Evolutionary conservation across 2,113 vertebrate species (phyloP).

Genomic region (Semnornis frantzii): DNA sequence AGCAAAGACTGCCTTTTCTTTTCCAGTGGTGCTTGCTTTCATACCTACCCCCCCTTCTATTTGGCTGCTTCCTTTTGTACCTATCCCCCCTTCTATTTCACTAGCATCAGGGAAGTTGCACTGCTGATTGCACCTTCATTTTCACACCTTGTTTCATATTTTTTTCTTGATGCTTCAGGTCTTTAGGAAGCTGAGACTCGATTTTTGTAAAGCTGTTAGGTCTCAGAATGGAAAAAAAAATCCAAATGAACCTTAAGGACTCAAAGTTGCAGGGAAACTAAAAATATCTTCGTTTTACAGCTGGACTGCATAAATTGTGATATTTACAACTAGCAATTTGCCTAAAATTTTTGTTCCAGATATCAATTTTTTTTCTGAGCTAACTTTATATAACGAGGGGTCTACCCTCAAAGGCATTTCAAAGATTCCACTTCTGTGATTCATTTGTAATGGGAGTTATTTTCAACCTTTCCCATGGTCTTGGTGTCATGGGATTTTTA

Average conservation of each 20-base stretch:
- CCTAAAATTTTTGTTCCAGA: neutral
- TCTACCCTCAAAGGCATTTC: neutral
- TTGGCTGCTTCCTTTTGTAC: neutral
- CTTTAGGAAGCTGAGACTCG: neutral
- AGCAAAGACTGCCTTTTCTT: neutral
- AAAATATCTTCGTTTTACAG: neutral
- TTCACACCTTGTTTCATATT: neutral
- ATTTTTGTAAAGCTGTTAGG: neutral
- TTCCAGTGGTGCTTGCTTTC: neutral
- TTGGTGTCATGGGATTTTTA: conserved; percentile 66
- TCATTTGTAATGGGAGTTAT: conserved; percentile 60
- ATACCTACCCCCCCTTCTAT: no score
- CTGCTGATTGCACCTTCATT: neutral
- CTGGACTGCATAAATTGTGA: neutral
- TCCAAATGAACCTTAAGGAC: neutral
- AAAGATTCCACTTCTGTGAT: conserved; percentile 69
- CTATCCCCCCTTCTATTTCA: neutral
- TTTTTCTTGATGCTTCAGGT: neutral
- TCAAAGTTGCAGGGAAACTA: neutral
- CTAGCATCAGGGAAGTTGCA: neutral
- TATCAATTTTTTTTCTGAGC: neutral
- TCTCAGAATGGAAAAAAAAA: neutral
- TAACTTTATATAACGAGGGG: no score
- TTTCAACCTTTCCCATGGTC: conserved; percentile 75
- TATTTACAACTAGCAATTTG: neutral